A percentile compares a stretch with the other conserved stretches of the same genome.
phyloP scores from a whole-genome alignment of 2,113 vertebrate genomes.

The Eleginops maclovinus region DNA sequence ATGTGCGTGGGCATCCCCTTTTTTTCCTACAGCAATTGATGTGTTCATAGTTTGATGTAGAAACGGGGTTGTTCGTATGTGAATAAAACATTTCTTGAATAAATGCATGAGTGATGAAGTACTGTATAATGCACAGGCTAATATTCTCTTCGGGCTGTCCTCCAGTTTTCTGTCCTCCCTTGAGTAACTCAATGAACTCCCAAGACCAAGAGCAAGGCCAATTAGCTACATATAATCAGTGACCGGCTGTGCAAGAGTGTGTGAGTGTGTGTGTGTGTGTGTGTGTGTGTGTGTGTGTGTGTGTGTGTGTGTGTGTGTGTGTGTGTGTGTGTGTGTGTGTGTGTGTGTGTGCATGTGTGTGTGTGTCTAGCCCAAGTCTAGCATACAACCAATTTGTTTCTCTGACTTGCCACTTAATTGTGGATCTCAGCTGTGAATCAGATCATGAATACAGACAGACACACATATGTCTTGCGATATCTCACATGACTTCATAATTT shows the following conservation, averaged over 20 bases:
- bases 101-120: slow-evolving; percentile 5
- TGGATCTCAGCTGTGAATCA: slow-evolving; percentile 47
- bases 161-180: slow-evolving; percentile 29
- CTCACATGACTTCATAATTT: slow-evolving; percentile 48
- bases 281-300: slow-evolving; percentile 25
- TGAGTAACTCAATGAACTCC: slow-evolving; percentile 48
- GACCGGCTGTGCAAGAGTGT: slow-evolving; percentile 21
- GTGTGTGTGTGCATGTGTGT: too few species aligned
- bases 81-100: slow-evolving; percentile 6
- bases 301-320: slow-evolving; percentile 24
- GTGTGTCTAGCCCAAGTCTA: slow-evolving; percentile 4
- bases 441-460: slow-evolving; percentile 5
- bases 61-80: background rate
- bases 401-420: slow-evolving; percentile 50
- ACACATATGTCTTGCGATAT: slow-evolving; percentile 8
- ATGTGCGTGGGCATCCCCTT: slow-evolving; percentile 24
- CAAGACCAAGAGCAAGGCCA: slow-evolving; percentile 47
- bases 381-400: slow-evolving; percentile 61
- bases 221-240: slow-evolving; percentile 63
- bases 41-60: slow-evolving; percentile 12
- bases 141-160: slow-evolving; percentile 26
- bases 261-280: slow-evolving; percentile 14
- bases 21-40: slow-evolving; percentile 23
- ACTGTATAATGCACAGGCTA: background rate
- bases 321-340: background rate